phyloP scores from a whole-genome alignment of 2,113 vertebrate species.

The Macaca nemestrina region DNA sequence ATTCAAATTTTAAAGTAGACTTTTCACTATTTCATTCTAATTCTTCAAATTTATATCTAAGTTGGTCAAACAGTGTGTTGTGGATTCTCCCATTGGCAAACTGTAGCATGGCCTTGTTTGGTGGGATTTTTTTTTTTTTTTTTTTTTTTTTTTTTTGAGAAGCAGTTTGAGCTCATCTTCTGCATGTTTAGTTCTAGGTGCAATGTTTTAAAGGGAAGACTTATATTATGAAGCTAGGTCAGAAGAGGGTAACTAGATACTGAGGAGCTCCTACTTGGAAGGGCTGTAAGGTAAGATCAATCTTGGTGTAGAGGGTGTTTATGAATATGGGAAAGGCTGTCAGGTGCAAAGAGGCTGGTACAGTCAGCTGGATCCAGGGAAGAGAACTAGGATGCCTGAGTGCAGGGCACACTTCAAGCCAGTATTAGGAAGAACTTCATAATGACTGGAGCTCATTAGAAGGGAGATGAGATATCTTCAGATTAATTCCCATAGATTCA shows the following conservation, averaged over 20 bases:
- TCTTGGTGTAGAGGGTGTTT: background rate
- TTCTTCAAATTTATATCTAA: background rate
- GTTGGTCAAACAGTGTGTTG: fast-evolving
- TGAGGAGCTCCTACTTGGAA: background rate
- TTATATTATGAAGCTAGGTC: background rate
- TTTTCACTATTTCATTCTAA: background rate
- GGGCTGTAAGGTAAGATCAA: background rate
- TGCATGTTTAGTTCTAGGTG: background rate
- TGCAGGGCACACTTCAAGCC: background rate
- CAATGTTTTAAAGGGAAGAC: background rate
- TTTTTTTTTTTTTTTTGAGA: background rate
- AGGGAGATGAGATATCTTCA: background rate
- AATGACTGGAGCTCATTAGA: background rate
- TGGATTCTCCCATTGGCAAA: background rate
- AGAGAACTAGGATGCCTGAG: background rate
- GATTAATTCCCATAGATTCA: background rate
- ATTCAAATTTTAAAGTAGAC: background rate
- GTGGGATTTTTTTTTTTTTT: background rate
- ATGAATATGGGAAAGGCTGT: background rate
- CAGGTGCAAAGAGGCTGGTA: background rate
- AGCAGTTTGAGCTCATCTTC: background rate
- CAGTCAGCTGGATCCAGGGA: background rate
- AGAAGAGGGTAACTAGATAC: background rate
- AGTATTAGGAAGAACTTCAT: background rate
- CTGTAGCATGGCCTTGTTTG: background rate